phyloP scores from a whole-genome alignment of 2,888 invertebrate genomes.

The Habroteleia sp. region DNA sequence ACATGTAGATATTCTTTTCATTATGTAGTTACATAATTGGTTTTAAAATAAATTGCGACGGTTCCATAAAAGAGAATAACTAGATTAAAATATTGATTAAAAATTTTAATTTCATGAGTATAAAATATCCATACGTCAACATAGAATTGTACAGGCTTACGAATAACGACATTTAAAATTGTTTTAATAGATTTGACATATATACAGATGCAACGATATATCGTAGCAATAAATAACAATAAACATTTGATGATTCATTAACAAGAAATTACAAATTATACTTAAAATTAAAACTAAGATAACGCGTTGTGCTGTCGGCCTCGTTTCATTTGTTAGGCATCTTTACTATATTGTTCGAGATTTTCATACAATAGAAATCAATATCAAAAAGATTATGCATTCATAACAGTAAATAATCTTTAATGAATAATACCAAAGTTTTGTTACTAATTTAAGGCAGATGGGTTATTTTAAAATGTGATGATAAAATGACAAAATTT shows the following conservation, averaged over 20 bases:
- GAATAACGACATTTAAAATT: slow-evolving; percentile 21
- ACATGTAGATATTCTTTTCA: slow-evolving; percentile 27
- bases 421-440: slow-evolving; percentile 5
- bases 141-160: slow-evolving; percentile 9
- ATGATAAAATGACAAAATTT: no score
- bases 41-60: not conserved
- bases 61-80: not conserved
- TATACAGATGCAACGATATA: slow-evolving; percentile 25
- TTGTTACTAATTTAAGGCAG: slow-evolving; percentile 21
- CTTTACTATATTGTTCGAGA: no score
- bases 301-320: slow-evolving; percentile 51
- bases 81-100: not conserved
- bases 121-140: slow-evolving; percentile 5
- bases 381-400: no score
- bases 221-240: slow-evolving; percentile 42
- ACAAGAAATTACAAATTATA: slow-evolving; percentile 45
- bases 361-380: no score
- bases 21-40: slow-evolving; percentile 21
- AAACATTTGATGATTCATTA: slow-evolving; percentile 43
- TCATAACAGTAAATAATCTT: not conserved
- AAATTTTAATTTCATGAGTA: not conserved
- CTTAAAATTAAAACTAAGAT: slow-evolving; percentile 30
- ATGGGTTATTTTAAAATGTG: not conserved
- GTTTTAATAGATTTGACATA: slow-evolving; percentile 17
- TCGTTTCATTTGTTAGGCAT: slow-evolving; percentile 48